Percentiles rank a stretch among this genome's conserved stretches.
phyloP scores from a whole-genome alignment of 2,888 invertebrate genomes.

The Limnephilus auricula region DNA sequence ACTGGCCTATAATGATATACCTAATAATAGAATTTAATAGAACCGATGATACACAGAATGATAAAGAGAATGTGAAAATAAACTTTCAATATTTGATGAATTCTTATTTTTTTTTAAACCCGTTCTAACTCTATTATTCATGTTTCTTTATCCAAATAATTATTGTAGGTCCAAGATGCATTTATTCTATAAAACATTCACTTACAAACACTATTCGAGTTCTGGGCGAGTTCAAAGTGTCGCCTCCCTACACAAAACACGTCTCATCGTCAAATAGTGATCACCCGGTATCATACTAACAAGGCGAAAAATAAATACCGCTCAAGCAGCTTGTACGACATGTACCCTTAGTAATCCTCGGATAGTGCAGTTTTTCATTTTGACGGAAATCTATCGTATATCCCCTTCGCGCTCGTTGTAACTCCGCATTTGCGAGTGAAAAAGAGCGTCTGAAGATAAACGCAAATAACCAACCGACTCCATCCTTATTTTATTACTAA shows the following conservation, averaged over 20 bases:
- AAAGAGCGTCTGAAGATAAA: conserved; percentile 39
- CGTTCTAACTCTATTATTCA: background rate
- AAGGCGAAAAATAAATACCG: conserved; percentile 35
- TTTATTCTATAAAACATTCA: too few relatives aligned
- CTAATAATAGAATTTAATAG: too few relatives aligned
- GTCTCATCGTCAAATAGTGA: background rate
- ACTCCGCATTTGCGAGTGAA: conserved; percentile 21
- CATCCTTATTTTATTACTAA: conserved; percentile 31
- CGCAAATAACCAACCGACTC: conserved; percentile 17
- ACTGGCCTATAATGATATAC: too few relatives aligned
- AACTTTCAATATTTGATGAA: too few relatives aligned
- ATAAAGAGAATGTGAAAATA: too few relatives aligned
- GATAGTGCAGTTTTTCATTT: conserved; percentile 42
- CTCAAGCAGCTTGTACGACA: conserved; percentile 29
- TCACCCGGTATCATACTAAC: conserved; percentile 26
- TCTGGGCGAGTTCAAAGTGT: background rate
- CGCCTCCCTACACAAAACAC: background rate
- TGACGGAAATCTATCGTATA: conserved; percentile 36
- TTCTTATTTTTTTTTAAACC: too few relatives aligned
- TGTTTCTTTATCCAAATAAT: too few relatives aligned
- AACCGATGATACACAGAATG: too few relatives aligned
- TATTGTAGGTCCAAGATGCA: too few relatives aligned
- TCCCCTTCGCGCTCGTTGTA: conserved; percentile 15
- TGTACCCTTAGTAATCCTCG: conserved; percentile 27
- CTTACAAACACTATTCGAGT: background rate